These are phyloP conservation scores for Carposina sasakii DNA, from an alignment of 1,140 invertebrate genomes.

Conservation along the genomic window DNA sequence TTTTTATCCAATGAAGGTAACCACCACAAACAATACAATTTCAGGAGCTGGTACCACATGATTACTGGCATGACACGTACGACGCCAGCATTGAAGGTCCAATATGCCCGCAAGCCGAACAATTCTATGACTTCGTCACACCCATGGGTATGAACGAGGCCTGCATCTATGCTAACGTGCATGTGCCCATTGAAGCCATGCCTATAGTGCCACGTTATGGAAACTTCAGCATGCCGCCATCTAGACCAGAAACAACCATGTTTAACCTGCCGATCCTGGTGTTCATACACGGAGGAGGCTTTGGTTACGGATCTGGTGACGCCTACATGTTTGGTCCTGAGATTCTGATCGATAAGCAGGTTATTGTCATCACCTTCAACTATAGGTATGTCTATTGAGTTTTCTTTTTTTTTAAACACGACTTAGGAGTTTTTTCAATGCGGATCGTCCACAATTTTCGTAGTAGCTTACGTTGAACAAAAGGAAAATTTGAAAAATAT, in stretches of 20 bases:
- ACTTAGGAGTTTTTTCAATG: too few species aligned
- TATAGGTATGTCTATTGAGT: slow-evolving; percentile 74
- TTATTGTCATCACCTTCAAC: slow-evolving; percentile 81
- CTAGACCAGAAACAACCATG: slow-evolving; percentile 10
- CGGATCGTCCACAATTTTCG: too few species aligned
- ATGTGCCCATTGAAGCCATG: slow-evolving; percentile 41
- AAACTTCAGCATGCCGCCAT: slow-evolving; percentile 14
- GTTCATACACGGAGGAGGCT: slow-evolving; percentile 85
- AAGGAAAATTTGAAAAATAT: too few species aligned
- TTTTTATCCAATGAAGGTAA: too few species aligned
- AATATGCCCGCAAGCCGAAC: slow-evolving; percentile 64
- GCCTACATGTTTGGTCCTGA: slow-evolving; percentile 75
- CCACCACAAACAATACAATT: too few species aligned
- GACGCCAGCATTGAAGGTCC: slow-evolving; percentile 73
- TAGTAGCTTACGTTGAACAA: too few species aligned
- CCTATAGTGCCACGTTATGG: slow-evolving; percentile 6
- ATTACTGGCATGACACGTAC: slow-evolving; percentile 72
- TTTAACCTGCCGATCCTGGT: slow-evolving; percentile 78
- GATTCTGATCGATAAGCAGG: slow-evolving; percentile 74
- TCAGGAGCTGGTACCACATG: slow-evolving; percentile 73
- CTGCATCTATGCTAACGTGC: slow-evolving; percentile 52
- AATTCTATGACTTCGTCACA: slow-evolving; percentile 37
- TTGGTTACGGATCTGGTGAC: slow-evolving; percentile 75
- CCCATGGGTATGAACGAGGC: slow-evolving; percentile 37
- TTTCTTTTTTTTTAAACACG: too few species aligned